Evolutionary conservation across 2,797 vertebrate genomes (phyloP).

Genomic region (Delichon dasypus): DNA sequence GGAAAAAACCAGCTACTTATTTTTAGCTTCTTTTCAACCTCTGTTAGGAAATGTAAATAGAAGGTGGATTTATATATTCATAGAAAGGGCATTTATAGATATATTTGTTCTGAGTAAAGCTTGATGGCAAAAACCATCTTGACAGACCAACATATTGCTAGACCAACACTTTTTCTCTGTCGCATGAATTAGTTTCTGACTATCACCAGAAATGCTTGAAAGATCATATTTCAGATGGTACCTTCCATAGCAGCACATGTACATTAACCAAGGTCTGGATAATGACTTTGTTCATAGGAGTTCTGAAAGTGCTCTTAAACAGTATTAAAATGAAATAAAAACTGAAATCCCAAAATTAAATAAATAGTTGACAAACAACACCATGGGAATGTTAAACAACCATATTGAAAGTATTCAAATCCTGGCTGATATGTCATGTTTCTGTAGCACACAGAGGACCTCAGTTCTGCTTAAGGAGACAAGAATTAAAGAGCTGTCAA

Average conservation of each 20-base stretch:
- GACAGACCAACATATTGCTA: neutral
- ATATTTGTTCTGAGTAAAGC: neutral
- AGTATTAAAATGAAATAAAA: neutral
- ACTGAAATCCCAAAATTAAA: neutral
- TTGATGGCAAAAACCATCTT: neutral
- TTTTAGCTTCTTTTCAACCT: neutral
- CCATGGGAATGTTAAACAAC: neutral
- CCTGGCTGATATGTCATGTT: constrained; percentile 1
- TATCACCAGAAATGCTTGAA: neutral
- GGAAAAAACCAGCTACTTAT: neutral
- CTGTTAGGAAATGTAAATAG: neutral
- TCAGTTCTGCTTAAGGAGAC: constrained; percentile 24
- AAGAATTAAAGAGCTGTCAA: constrained; percentile 50
- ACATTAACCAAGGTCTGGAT: neutral
- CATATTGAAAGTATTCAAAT: neutral
- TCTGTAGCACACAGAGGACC: neutral
- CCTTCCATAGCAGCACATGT: neutral
- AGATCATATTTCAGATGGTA: neutral
- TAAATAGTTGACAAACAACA: neutral
- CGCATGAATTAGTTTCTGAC: neutral
- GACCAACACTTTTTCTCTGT: neutral
- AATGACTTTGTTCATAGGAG: neutral
- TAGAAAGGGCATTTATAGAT: neutral
- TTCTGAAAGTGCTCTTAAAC: constrained; percentile 4
- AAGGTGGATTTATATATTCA: neutral